Evolutionary conservation across 2,888 invertebrate genomes (phyloP).

Genomic region (Agrotis ipsilon): DNA sequence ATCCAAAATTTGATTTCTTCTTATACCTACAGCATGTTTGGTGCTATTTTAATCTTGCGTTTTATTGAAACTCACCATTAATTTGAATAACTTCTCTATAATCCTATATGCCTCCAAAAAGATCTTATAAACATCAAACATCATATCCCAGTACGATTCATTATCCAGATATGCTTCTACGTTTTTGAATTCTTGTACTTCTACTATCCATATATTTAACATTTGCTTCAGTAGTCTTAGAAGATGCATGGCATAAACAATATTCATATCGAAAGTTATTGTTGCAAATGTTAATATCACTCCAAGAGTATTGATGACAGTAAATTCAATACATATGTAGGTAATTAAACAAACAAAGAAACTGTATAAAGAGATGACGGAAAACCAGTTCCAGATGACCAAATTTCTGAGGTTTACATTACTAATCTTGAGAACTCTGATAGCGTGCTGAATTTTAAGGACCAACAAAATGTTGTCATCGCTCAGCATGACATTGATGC

Average conservation of each 20-base stretch:
- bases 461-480: constrained; percentile 24
- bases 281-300: not conserved
- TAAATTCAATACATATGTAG: constrained; percentile 1
- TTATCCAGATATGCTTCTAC: not conserved
- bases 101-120: constrained; percentile 30
- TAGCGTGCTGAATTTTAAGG: constrained; percentile 16
- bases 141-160: constrained; percentile 14
- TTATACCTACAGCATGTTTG: no score
- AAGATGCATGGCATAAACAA: constrained; percentile 24
- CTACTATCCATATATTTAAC: constrained; percentile 19
- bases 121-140: constrained; percentile 18
- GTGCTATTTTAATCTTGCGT: not conserved
- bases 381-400: constrained; percentile 27
- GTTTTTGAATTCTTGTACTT: constrained; percentile 2
- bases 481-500: constrained; percentile 6
- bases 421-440: not conserved
- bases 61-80: constrained; percentile 11
- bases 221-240: constrained; percentile 20
- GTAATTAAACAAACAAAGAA: not conserved
- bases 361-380: constrained; percentile 9
- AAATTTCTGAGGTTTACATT: constrained; percentile 2
- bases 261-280: constrained; percentile 29
- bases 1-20: no score
- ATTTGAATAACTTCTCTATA: constrained; percentile 17
- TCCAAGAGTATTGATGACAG: not conserved